These are phyloP conservation scores for Spodoptera picta DNA, from an alignment of 2,888 invertebrate species.

Conservation along the genomic window DNA sequence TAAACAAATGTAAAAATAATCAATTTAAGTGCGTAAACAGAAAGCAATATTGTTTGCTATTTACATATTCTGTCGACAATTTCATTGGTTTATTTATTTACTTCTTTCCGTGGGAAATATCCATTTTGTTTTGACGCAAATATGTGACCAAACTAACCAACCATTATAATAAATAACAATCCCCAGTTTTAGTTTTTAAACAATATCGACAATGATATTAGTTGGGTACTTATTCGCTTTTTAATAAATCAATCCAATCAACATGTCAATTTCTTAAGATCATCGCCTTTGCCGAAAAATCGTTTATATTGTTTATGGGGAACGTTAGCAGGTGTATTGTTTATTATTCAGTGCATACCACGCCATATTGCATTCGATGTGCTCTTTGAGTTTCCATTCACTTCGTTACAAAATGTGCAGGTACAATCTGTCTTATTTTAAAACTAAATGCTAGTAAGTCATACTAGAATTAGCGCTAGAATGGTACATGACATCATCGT, in stretches of 20 bases:
- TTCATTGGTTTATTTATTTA: too few species aligned
- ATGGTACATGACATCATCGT: background rate
- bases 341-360: slow-evolving; percentile 28
- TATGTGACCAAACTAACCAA: too few species aligned
- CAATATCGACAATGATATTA: too few species aligned
- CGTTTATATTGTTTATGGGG: slow-evolving; percentile 9
- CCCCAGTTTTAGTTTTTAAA: too few species aligned
- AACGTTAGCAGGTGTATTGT: slow-evolving; percentile 9
- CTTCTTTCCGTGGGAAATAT: too few species aligned
- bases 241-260: too few species aligned
- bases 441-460: slow-evolving; percentile 13
- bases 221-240: too few species aligned
- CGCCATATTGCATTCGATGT: slow-evolving; percentile 17
- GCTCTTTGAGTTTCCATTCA: slow-evolving; percentile 39
- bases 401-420: slow-evolving; percentile 27
- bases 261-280: background rate
- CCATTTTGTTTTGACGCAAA: too few species aligned
- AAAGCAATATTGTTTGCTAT: background rate
- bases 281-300: background rate
- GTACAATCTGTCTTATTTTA: slow-evolving; percentile 7
- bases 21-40: slow-evolving; percentile 5
- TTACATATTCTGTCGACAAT: too few species aligned
- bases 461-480: slow-evolving; percentile 2
- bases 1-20: slow-evolving; percentile 5
- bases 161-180: too few species aligned